Conservation (phyloP, 2,113 vertebrate species). For the Ardeotis arabs region DNA sequence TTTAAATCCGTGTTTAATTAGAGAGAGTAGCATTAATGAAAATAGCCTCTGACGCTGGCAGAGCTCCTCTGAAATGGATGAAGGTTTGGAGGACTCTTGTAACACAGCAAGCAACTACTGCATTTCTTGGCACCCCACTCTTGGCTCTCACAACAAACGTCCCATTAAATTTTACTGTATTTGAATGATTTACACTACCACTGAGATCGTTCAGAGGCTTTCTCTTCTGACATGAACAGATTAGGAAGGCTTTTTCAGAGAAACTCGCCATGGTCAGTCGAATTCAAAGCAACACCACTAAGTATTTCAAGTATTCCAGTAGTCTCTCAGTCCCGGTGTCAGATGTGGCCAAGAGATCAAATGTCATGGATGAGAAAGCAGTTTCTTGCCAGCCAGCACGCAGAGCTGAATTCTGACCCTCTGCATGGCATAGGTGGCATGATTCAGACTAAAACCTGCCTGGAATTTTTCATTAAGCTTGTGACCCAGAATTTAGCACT, state of each 20-base stretch:
- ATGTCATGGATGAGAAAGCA: neutral
- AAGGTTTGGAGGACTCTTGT: neutral
- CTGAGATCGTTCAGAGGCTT: neutral
- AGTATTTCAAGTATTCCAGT: neutral
- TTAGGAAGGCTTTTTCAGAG: neutral
- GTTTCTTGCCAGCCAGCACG: neutral
- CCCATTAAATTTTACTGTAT: neutral
- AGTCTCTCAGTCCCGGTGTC: neutral
- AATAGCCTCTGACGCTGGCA: neutral
- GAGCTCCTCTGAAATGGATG: neutral
- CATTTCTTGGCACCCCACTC: neutral
- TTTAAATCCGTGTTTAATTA: slow-evolving; percentile 20
- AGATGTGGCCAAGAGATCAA: neutral
- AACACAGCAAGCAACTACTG: neutral
- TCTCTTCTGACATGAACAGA: neutral
- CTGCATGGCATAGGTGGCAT: neutral
- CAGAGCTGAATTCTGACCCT: neutral
- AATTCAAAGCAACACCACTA: neutral
- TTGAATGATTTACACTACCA: neutral
- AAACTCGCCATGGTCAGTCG: neutral
- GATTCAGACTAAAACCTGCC: neutral
- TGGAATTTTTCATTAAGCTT: neutral
- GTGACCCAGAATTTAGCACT: neutral
- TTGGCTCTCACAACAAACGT: neutral
- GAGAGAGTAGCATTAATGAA: slow-evolving; percentile 11